phyloP scores from a whole-genome alignment of 1,140 invertebrate genomes.

The Cydia fagiglandana region DNA sequence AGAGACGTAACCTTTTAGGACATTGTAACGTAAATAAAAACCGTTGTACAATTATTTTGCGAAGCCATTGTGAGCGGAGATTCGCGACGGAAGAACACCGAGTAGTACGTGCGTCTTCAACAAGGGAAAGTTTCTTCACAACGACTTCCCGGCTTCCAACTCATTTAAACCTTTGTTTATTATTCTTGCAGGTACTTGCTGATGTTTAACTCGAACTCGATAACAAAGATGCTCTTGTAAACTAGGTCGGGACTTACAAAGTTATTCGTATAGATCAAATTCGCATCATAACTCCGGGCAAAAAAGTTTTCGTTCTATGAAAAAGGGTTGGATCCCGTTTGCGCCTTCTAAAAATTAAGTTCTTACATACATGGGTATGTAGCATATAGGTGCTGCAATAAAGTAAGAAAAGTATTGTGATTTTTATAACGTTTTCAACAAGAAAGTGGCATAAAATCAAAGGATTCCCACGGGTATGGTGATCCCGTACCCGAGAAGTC shows the following conservation, averaged over 20 bases:
- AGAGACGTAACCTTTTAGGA: constrained; percentile 1
- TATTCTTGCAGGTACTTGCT: constrained; percentile 25
- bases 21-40: constrained; percentile 16
- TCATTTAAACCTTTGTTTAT: constrained; percentile 31
- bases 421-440: too few species aligned
- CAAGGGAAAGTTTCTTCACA: constrained; percentile 20
- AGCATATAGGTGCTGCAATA: too few species aligned
- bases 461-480: too few species aligned
- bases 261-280: not conserved
- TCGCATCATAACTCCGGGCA: too few species aligned
- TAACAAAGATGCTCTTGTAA: constrained; percentile 21
- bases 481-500: too few species aligned
- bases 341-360: too few species aligned
- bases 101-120: constrained; percentile 19
- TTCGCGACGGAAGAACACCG: constrained; percentile 1
- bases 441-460: too few species aligned
- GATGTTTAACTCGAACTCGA: constrained; percentile 25
- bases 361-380: too few species aligned
- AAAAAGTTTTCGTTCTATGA: not conserved
- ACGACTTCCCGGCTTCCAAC: constrained; percentile 28
- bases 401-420: too few species aligned
- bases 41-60: constrained; percentile 30
- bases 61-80: not conserved
- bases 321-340: not conserved
- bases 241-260: not conserved